phyloP scores from a whole-genome alignment of 2,113 vertebrate genomes.

The Pachycephala philippinensis region DNA sequence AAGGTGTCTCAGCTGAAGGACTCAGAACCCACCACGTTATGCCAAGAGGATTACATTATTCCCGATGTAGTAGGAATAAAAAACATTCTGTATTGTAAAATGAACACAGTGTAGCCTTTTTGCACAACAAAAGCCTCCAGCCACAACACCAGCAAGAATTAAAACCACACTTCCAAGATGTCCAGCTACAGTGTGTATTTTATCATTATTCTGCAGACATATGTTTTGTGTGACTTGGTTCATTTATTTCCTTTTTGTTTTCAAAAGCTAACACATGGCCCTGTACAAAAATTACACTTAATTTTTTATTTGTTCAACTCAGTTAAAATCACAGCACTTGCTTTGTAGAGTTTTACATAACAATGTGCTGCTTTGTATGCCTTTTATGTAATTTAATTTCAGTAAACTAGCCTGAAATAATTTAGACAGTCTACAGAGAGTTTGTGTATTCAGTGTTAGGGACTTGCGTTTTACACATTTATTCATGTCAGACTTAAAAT shows the following conservation, averaged over 20 bases:
- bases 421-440: constrained; percentile 5
- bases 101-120: not conserved
- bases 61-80: not conserved
- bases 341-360: constrained; percentile 39
- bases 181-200: not conserved
- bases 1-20: not conserved
- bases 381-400: constrained; percentile 47
- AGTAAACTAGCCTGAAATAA: constrained; percentile 24
- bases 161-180: constrained; percentile 39
- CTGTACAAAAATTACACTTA: constrained; percentile 21
- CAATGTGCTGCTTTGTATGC: constrained; percentile 8
- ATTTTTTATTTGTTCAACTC: constrained; percentile 36
- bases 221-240: constrained; percentile 44
- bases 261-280: constrained; percentile 39
- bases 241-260: constrained; percentile 53
- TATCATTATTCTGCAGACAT: constrained; percentile 31
- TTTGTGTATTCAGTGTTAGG: constrained; percentile 9
- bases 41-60: not conserved
- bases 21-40: not conserved
- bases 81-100: not conserved
- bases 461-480: constrained; percentile 24
- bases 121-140: constrained; percentile 26
- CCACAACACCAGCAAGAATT: constrained; percentile 49
- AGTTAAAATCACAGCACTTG: constrained; percentile 31
- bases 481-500: constrained; percentile 26